Base-by-base conservation (phyloP, 2,888 invertebrate species). In the Drosophila nigricruria region DNA sequence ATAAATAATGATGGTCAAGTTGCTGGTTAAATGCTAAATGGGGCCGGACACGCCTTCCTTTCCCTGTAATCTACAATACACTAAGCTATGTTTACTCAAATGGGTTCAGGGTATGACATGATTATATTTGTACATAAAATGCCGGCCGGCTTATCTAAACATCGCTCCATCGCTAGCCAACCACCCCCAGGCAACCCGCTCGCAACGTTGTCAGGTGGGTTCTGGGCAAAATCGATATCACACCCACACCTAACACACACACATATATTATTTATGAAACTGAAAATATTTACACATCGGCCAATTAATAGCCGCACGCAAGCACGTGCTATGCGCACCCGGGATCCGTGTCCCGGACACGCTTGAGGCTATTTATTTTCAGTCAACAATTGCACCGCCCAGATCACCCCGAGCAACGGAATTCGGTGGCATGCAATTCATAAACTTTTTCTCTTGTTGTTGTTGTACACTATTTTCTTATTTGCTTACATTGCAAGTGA, bases 141-240 rank as follows among this genome's bases (percentile, higher is more conserved):
- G 58, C 67, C 69, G 81, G 60, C 81, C 77, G 84, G 79, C 81
- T 66, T 81, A 80, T 77, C 83, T 67, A 54, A 52, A 50, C 68
- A 23, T 47, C 40, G 27, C n/a, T 12, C 1, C 42, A 61, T n/a
- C n/a, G n/a, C 32, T 5, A 50, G 12, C 34, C 16, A 34, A 20
- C 50, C 20, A 16, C 43, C 23, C 70, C 16, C 25, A 20, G 30
- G 20, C 60, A 10, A 38, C 6, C 20, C 18, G 23, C 20, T 5
- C 27, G 2, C 14, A 43, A 5, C n/a, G 16, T n/a, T 18, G 54
- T 36, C 25, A 43, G 34, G 25, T 38, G 38, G 56, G 61, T 16
- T 64, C 50, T 59, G 69, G 59, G 85, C 25, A 84, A 84, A 84
- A 89, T 84, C 84, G 88, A 84, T 84, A 84, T 49, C 56, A 53